Percentiles rank a stretch among this genome's conserved stretches.
These are phyloP conservation scores for Fissipunctia ypsillon DNA, from an alignment of 2,888 invertebrate species.

Conservation along the genomic window DNA sequence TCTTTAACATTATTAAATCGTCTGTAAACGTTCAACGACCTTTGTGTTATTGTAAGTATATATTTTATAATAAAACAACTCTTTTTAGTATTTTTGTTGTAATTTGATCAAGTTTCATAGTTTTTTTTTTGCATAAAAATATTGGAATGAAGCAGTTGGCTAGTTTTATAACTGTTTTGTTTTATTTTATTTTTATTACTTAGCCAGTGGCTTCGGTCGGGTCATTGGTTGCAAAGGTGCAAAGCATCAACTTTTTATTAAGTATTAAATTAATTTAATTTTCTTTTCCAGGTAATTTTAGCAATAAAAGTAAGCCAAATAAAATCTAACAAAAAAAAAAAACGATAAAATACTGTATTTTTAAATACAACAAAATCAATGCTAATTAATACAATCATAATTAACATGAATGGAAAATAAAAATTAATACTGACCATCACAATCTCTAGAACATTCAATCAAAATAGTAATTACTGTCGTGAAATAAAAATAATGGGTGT, in stretches of 20 bases:
- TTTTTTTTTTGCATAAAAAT: background rate
- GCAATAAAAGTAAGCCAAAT: background rate
- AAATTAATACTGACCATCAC: constrained; percentile 24
- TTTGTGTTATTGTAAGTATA: constrained; percentile 37
- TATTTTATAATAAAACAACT: background rate
- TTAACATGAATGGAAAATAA: constrained; percentile 23
- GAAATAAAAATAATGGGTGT: constrained; percentile 30
- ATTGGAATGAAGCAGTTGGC: background rate
- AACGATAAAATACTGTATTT: background rate
- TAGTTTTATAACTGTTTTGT: constrained; percentile 12
- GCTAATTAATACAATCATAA: constrained; percentile 3
- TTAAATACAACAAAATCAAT: constrained; percentile 6
- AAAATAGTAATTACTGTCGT: constrained; percentile 33
- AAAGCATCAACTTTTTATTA: background rate
- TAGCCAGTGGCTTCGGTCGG: background rate
- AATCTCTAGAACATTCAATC: constrained; percentile 41
- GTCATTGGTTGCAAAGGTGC: constrained; percentile 2
- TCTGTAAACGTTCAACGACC: constrained; percentile 48
- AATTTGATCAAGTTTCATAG: constrained; percentile 13
- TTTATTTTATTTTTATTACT: constrained; percentile 22
- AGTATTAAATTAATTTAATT: background rate
- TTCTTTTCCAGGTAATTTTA: background rate
- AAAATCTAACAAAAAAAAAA: background rate
- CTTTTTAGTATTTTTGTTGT: constrained; percentile 9
- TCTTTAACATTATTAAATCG: background rate